Evolutionary conservation across 2,888 invertebrate genomes (phyloP), one percentile per base, ranked within the genome.

Genomic region (Drosophila birchii): DNA sequence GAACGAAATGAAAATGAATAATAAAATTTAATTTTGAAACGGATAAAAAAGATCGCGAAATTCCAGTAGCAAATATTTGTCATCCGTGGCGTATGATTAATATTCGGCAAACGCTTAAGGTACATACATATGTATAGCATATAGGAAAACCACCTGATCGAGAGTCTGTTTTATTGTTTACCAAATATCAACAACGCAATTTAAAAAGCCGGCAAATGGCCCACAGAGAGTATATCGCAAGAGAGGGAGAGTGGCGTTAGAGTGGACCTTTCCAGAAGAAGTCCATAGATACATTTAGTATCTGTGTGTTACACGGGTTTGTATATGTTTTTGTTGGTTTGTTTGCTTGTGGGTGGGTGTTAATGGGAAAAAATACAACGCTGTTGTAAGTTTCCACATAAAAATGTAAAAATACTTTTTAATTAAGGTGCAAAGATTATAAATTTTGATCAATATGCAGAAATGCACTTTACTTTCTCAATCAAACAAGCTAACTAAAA

Each of bases 121-220:
- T n/a, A n/a, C n/a, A n/a, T n/a, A n/a, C 34, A 54, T 45, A 61
- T 34, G 34, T 45, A 41, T 36, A 41, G 44, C 43, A 55, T 51
- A 34, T 70, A 57, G 64, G 66, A 78, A 56, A 66, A 75, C 75
- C 77, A 84, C 72, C 79, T 82, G 81, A 84, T 77, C 45, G 77
- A 54, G 38, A 43, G 62, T 49, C 61, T 81, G 57, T 70, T 68
- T 67, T 58, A 44, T 81, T 81, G 72, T 82, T 87, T 79, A 84
- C 74, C 78, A 81, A 87, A 85, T 61, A 87, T 68, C 44, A 75
- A 81, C 79, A 87, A 59, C 78, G 88, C 82, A 79, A 57, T 73
- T 71, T 71, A 64, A 78, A 75, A 78, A 78, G 81, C 85, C 84
- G 84, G 81, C 78, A 73, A 76, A 62, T 45, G 68, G 51, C 64